phyloP scores from a whole-genome alignment of 2,888 invertebrate genomes.

The Sthenelais limicola region DNA sequence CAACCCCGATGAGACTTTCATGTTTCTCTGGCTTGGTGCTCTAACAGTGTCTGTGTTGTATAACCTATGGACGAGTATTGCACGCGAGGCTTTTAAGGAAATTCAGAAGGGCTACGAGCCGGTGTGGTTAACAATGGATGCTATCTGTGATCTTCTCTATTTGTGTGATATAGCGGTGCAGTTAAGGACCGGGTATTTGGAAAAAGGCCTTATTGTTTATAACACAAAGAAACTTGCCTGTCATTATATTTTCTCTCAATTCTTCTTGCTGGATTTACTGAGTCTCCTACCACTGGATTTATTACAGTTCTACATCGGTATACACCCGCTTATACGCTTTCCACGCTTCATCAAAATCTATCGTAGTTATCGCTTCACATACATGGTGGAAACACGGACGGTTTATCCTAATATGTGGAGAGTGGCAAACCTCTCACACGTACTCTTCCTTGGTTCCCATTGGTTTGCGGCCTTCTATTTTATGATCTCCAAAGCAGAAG shows the following conservation, averaged over 20 bases:
- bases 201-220: slow-evolving; percentile 95
- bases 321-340: slow-evolving; percentile 83
- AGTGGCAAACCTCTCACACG: slow-evolving; percentile 94
- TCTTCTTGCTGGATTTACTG: slow-evolving; percentile 87
- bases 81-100: slow-evolving; percentile 94
- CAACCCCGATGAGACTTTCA: slow-evolving; percentile 95
- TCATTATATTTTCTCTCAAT: slow-evolving; percentile 88
- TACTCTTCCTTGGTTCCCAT: slow-evolving; percentile 92
- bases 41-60: slow-evolving; percentile 92
- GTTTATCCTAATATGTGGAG: slow-evolving; percentile 97
- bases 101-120: slow-evolving; percentile 76
- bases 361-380: slow-evolving; percentile 87
- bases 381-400: slow-evolving; percentile 95
- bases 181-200: slow-evolving; percentile 93
- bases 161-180: slow-evolving; percentile 91
- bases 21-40: slow-evolving; percentile 95
- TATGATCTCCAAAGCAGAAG: slow-evolving; percentile 83
- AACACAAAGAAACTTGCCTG: slow-evolving; percentile 90
- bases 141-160: slow-evolving; percentile 89
- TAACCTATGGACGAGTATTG: slow-evolving; percentile 96
- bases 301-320: slow-evolving; percentile 83
- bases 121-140: slow-evolving; percentile 76
- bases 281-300: slow-evolving; percentile 90
- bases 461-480: slow-evolving; percentile 99
- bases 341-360: slow-evolving; percentile 78